Evolutionary conservation across 2,888 invertebrate species (phyloP), one percentile per base, ranked within the genome.

Genomic region (Idaea straminata): DNA sequence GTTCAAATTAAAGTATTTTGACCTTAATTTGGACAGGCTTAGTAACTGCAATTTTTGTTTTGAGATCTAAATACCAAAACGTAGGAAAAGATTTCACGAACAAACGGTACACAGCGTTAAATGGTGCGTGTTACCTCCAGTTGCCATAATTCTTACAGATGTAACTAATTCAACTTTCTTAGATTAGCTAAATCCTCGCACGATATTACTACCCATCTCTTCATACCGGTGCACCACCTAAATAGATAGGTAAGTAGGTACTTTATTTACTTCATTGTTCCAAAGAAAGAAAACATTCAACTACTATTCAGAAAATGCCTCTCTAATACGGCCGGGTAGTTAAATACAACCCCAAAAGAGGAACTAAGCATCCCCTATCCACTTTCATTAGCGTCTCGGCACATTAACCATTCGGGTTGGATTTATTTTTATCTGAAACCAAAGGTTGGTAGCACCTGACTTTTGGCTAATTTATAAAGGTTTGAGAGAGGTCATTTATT

Each of bases 371-470:
- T 47, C 47, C 47, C 47, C 47, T 47, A 47, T 47, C 67, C 64
- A 61, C 71, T 69, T 73, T 72, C 74, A 71, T 72, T 71, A 74
- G 68, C 64, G 65, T 38, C 36, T 57, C 62, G 64, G 65, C 59
- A 62, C 66, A 59, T 59, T 65, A 62, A 68, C 68, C 69, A 70
- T 70, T 69, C 70, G 72, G 69, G 66, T 63, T 72, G 74, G 82
- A 84, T 85, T 84, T 84, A 84, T 83, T 84, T 84, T 84, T 83
- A 83, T 83, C 73, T 80, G 77, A 73, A 68, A 77, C 77, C 82
- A 78, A 81, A 83, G 78, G 78, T 69, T 70, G 67, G 61, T 61
- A 62, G 68, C 61, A 64, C 65, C 61, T 62, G 47, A 63, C 59
- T 63, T 67, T 66, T 65, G 66, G 70, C 66, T 76, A 77, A 83